Evolutionary conservation across 2,113 vertebrate genomes (phyloP).

Genomic region (Aepyceros melampus): DNA sequence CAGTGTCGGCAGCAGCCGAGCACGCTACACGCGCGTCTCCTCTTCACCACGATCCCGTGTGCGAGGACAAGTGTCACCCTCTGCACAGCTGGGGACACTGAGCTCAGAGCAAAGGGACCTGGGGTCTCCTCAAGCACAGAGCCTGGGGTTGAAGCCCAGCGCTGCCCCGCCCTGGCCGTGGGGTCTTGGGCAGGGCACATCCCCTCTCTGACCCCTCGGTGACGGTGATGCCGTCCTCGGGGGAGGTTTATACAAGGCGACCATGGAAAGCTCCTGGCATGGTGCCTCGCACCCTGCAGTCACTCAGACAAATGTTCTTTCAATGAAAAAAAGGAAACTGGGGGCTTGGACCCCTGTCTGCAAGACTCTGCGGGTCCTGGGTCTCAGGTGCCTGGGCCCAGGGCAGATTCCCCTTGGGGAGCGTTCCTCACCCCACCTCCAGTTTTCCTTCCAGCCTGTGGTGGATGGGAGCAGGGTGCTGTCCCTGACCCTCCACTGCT

Average conservation of each 20-base stretch:
- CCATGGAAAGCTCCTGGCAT: neutral
- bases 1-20: fast-evolving
- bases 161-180: neutral
- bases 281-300: neutral
- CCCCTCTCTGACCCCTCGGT: neutral
- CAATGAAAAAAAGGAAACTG: neutral
- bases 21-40: fast-evolving
- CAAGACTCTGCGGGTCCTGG: neutral
- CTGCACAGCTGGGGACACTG: neutral
- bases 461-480: neutral
- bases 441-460: neutral
- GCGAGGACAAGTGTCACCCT: neutral
- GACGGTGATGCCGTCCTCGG: neutral
- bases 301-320: neutral
- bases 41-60: fast-evolving
- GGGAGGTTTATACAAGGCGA: neutral
- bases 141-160: neutral
- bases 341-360: fast-evolving
- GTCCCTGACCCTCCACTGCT: neutral
- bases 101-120: neutral
- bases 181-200: neutral
- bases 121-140: neutral
- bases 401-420: neutral
- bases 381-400: neutral
- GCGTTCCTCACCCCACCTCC: neutral